A percentile compares a stretch with the other conserved stretches of the same genome.
Evolutionary conservation across 2,113 vertebrate genomes (phyloP).

Genomic region (Centrocercus urophasianus): DNA sequence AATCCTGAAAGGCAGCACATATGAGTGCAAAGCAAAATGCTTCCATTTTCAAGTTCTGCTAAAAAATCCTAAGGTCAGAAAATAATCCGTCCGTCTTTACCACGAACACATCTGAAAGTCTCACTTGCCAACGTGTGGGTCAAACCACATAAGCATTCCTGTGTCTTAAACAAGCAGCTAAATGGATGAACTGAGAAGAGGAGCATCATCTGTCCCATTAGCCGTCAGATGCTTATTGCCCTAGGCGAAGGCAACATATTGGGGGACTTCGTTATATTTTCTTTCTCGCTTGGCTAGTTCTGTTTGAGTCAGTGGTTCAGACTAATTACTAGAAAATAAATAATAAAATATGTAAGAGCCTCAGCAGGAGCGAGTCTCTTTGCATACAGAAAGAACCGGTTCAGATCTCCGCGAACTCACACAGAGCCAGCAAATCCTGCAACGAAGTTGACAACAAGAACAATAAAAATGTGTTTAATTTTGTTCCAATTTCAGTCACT

Average conservation of each 20-base stretch:
- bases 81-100: neutral
- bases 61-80: neutral
- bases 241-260: slow-evolving; percentile 67
- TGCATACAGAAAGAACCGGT: neutral
- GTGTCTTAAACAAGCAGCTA: slow-evolving; percentile 68
- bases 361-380: slow-evolving; percentile 7
- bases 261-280: slow-evolving; percentile 68
- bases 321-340: slow-evolving; percentile 72
- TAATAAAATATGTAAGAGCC: slow-evolving; percentile 51
- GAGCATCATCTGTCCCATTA: slow-evolving; percentile 72
- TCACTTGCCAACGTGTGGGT: slow-evolving; percentile 18
- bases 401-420: neutral
- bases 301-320: slow-evolving; percentile 68
- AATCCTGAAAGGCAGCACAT: neutral
- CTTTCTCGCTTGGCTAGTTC: slow-evolving; percentile 71
- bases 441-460: neutral
- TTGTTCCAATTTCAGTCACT: neutral
- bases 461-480: neutral
- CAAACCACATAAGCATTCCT: slow-evolving; percentile 32
- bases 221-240: slow-evolving; percentile 57
- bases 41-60: neutral
- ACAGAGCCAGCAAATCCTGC: neutral
- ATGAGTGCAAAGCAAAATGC: neutral
- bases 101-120: neutral
- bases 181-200: slow-evolving; percentile 65